Base-by-base conservation (phyloP, 2,797 vertebrate species). In the Myotis myotis region DNA sequence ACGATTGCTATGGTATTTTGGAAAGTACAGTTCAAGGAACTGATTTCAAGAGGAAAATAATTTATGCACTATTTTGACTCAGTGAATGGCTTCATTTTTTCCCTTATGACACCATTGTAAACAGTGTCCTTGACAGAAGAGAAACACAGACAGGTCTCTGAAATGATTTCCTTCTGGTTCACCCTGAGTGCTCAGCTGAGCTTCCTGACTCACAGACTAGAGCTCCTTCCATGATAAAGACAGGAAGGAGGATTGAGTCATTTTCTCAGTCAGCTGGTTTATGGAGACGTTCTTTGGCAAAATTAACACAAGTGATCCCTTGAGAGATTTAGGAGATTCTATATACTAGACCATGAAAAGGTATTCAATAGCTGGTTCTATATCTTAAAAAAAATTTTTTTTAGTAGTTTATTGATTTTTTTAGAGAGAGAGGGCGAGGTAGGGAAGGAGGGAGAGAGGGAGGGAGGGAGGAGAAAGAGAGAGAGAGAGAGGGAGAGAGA, bases 151-250 rank as follows among this genome's bases (percentile, higher is more conserved):
- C 82, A 79, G 51, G 57, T 89, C 74, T 91, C 55, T 38, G 79
- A 81, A 92, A 76, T 82, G 60, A 88, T 57, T 92, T 70, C 92
- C 81, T 92, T 47, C 75, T 80, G 3, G 81, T 88, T 91, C 51
- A 74, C 87, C 62, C 70, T 70, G 38, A 89, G 76, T 84, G 23
- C 84, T 44, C 81, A 57, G 62, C 75, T 5, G 86, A 93, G 75
- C 81, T 91, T 95, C 87, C 75, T 95, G 95, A 96, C 92, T 95
- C 92, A 95, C 9, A 15, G 79, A 76, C 57, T 60, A 47, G 66
- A 57, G 55, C 44, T 90, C 36, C 95, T 95, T 94, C 83, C 88
- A 33, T 83, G 76, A 94, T 55, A 72, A 88, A 75, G 47, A 49
- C 22, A 12, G 28, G 28, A 20, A 78, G 60, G 72, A 95, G 64